Percentiles rank a stretch among this genome's conserved stretches.
Evolutionary conservation across 2,797 vertebrate species (phyloP).

Genomic region (Knipowitschia caucasica): DNA sequence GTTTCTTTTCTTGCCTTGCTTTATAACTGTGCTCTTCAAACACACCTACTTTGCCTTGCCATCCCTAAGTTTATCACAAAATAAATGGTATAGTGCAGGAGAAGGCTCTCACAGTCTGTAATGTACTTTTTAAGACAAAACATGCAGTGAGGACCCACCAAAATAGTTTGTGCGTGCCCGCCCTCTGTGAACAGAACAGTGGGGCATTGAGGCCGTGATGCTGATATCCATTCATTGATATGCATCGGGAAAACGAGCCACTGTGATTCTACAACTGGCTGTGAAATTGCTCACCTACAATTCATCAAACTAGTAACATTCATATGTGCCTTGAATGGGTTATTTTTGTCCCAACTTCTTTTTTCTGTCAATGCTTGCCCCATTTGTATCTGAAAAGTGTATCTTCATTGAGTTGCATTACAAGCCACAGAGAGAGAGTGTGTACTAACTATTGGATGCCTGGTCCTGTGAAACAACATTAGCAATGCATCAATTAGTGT

Average conservation of each 20-base stretch:
- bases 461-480: neutral
- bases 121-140: too few relatives aligned
- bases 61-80: too few relatives aligned
- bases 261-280: slow-evolving; percentile 42
- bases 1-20: too few relatives aligned
- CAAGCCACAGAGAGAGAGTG: slow-evolving; percentile 9
- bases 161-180: too few relatives aligned
- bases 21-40: too few relatives aligned
- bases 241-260: slow-evolving; percentile 62
- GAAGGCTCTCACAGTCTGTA: too few relatives aligned
- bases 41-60: too few relatives aligned
- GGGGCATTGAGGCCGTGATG: slow-evolving; percentile 51
- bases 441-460: too few relatives aligned
- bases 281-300: slow-evolving; percentile 36
- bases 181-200: slow-evolving; percentile 45
- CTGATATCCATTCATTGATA: slow-evolving; percentile 62
- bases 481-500: too few relatives aligned
- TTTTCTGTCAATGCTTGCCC: slow-evolving; percentile 27
- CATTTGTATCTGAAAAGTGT: slow-evolving; percentile 17
- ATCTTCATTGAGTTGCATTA: slow-evolving; percentile 42
- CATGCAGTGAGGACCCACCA: too few relatives aligned
- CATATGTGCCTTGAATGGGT: slow-evolving; percentile 9
- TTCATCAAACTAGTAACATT: neutral
- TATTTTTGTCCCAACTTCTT: slow-evolving; percentile 53
- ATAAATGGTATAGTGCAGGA: too few relatives aligned